phyloP scores from a whole-genome alignment of 2,888 invertebrate species.

The Cordilura impudica region DNA sequence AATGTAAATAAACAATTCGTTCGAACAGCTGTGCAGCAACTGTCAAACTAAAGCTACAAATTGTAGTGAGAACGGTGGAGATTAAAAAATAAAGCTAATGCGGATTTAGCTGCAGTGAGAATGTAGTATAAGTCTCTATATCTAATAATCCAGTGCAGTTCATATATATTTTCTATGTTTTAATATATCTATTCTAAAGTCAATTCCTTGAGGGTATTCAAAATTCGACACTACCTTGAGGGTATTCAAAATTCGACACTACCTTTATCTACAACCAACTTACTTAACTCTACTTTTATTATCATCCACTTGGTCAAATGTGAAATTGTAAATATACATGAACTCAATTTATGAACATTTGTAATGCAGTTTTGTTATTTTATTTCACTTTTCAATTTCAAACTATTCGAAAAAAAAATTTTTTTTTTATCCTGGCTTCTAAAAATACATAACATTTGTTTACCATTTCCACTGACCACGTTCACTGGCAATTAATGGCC shows the following conservation, averaged over 20 bases:
- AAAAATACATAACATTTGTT: conserved; percentile 46
- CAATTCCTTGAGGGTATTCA: neutral
- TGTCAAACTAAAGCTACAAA: too few species aligned
- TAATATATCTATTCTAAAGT: too few species aligned
- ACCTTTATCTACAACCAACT: neutral
- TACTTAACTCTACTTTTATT: neutral
- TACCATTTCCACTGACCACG: conserved; percentile 62
- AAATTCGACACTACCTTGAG: neutral
- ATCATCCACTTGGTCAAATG: conserved; percentile 17
- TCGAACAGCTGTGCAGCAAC: too few species aligned
- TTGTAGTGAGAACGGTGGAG: too few species aligned
- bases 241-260: neutral
- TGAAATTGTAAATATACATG: conserved; percentile 36
- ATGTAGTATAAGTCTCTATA: too few species aligned
- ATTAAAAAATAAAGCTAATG: too few species aligned
- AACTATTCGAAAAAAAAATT: conserved; percentile 27
- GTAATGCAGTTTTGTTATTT: conserved; percentile 1
- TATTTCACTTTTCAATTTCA: conserved; percentile 45
- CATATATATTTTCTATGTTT: too few species aligned
- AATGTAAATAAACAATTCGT: too few species aligned
- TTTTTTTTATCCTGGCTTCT: conserved; percentile 17
- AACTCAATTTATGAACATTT: conserved; percentile 46
- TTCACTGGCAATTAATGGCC: conserved; percentile 61
- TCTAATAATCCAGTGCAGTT: too few species aligned
- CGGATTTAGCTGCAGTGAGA: too few species aligned